Evolutionary conservation across 2,888 invertebrate genomes (phyloP).

Genomic region (Torymus auratus): DNA sequence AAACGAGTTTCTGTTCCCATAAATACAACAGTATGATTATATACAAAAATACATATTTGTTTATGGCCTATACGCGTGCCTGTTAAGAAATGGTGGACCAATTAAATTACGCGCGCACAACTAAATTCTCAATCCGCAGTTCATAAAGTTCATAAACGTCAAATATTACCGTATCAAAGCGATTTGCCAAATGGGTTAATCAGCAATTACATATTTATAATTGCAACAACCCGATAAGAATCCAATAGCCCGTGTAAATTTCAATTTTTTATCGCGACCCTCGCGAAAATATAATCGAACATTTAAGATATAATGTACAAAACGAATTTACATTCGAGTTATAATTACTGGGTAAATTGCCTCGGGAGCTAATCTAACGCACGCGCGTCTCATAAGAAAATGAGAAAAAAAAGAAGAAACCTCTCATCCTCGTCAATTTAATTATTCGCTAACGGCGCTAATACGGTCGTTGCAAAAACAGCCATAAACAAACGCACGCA

Average conservation of each 20-base stretch:
- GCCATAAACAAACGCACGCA: no score
- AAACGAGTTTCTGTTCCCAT: constrained; percentile 16
- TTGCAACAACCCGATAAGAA: no score
- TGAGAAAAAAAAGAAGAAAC: no score
- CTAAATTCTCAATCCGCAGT: constrained; percentile 14
- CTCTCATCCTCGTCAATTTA: no score
- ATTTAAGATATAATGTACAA: constrained; percentile 1
- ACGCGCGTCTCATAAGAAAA: no score
- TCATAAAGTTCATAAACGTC: constrained; percentile 30
- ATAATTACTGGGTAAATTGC: no score
- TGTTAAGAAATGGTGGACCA: constrained; percentile 18
- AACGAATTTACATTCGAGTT: neutral
- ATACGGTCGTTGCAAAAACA: no score
- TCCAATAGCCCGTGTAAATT: no score
- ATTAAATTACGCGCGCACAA: constrained; percentile 22
- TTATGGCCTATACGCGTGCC: constrained; percentile 16
- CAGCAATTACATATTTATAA: neutral
- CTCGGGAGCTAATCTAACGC: no score
- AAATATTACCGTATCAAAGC: neutral
- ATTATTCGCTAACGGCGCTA: no score
- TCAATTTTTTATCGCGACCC: neutral
- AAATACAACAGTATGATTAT: constrained; percentile 12
- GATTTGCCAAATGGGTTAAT: constrained; percentile 26
- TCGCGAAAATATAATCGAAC: constrained; percentile 35
- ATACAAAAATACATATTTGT: constrained; percentile 33